A percentile compares a stretch with the other conserved stretches of the same genome.
Evolutionary conservation across 2,888 invertebrate genomes (phyloP).

Genomic region (Fragum sueziense): DNA sequence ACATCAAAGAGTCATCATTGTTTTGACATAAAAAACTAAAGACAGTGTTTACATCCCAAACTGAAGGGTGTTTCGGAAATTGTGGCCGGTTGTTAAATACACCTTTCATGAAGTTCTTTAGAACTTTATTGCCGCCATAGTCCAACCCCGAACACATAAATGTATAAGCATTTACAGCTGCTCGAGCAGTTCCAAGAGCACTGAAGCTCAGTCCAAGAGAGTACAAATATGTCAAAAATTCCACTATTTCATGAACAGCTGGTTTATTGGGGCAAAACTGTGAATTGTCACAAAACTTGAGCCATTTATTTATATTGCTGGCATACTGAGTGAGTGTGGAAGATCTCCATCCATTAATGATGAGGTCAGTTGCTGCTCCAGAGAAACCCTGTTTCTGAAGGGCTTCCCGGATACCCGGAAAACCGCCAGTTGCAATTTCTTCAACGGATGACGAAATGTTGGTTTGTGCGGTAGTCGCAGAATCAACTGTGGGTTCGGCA

Average conservation of each 20-base stretch:
- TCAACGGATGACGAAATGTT: not conserved
- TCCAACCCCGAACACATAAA: slow-evolving; percentile 6
- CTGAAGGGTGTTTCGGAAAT: slow-evolving; percentile 42
- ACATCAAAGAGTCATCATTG: slow-evolving; percentile 16
- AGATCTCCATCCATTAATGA: slow-evolving; percentile 47
- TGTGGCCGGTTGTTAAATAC: slow-evolving; percentile 41
- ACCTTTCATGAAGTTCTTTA: slow-evolving; percentile 50
- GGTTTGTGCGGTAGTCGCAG: not conserved
- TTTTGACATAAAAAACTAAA: slow-evolving; percentile 37
- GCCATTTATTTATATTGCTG: slow-evolving; percentile 47
- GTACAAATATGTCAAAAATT: slow-evolving; percentile 42
- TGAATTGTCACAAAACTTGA: slow-evolving; percentile 24
- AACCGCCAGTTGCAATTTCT: not conserved
- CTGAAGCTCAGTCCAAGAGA: slow-evolving; percentile 40
- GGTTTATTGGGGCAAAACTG: slow-evolving; percentile 26
- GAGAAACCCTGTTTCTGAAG: slow-evolving; percentile 42
- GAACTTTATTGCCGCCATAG: slow-evolving; percentile 15
- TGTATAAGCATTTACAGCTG: not conserved
- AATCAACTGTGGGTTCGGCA: not conserved
- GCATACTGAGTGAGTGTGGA: slow-evolving; percentile 51
- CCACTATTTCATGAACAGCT: slow-evolving; percentile 8
- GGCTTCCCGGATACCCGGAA: slow-evolving; percentile 46
- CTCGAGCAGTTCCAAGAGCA: slow-evolving; percentile 11
- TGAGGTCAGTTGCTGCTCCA: slow-evolving; percentile 33
- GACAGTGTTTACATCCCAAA: slow-evolving; percentile 55